Evolutionary conservation across 2,888 invertebrate genomes (phyloP).

Genomic region (Incurvaria masculella): DNA sequence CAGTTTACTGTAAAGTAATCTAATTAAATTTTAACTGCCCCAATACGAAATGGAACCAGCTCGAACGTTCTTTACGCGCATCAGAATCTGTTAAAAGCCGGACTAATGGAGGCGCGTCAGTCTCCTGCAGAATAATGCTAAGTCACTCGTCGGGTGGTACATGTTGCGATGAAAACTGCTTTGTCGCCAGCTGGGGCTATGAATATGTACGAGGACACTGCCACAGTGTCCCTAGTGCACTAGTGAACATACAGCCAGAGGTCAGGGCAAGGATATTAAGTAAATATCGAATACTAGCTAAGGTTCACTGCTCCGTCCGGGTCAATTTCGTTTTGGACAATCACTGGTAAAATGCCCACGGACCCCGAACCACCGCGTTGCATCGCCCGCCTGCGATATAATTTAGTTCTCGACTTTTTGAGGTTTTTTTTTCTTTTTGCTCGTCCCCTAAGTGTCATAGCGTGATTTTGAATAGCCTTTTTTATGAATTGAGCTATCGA

Average conservation of each 20-base stretch:
- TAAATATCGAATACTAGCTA: constrained; percentile 17
- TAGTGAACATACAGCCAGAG: constrained; percentile 27
- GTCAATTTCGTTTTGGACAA: too few relatives aligned
- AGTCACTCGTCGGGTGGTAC: constrained; percentile 43
- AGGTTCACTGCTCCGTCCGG: too few relatives aligned
- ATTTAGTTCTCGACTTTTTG: too few relatives aligned
- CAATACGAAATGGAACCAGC: not conserved
- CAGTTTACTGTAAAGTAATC: not conserved
- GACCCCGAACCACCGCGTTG: too few relatives aligned
- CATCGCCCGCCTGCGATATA: too few relatives aligned
- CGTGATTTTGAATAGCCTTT: too few relatives aligned
- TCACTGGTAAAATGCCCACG: too few relatives aligned
- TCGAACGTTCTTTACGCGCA: not conserved
- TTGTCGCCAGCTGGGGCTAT: constrained; percentile 37
- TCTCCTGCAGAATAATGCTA: constrained; percentile 27
- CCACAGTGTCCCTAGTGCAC: constrained; percentile 11
- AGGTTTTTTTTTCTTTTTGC: too few relatives aligned
- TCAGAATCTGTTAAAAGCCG: constrained; percentile 5
- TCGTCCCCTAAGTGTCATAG: too few relatives aligned
- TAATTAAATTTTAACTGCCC: not conserved
- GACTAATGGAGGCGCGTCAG: constrained; percentile 29
- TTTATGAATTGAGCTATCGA: too few relatives aligned
- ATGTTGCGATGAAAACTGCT: constrained; percentile 34
- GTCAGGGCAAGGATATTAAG: too few relatives aligned
- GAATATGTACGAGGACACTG: constrained; percentile 36